A percentile compares a stretch with the other conserved stretches of the same genome.
Conservation (phyloP, 53 echinoderm and acorn worm species). For the Apostichopus leukothele region DNA sequence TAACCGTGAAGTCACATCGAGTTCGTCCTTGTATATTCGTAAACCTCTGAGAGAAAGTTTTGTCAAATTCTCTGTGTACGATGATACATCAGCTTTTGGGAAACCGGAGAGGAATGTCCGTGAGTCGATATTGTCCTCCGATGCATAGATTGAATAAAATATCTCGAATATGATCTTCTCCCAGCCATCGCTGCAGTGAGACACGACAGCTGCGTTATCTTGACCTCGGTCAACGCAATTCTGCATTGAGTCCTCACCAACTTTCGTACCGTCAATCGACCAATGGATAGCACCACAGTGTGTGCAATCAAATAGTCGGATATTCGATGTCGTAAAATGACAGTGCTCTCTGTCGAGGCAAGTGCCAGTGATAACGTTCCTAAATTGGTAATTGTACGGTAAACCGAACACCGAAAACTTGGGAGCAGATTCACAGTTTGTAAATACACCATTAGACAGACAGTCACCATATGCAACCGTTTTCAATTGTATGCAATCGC, state of each 20-base stretch:
- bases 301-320: not conserved
- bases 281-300: conserved; percentile 35
- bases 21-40: not conserved
- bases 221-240: not conserved
- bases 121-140: not conserved
- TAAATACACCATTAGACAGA: not conserved
- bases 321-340: conserved; percentile 13
- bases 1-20: not conserved
- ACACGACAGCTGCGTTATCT: not conserved
- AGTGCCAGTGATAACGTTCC: not conserved
- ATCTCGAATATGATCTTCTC: not conserved
- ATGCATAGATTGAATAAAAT: not conserved
- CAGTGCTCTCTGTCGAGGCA: conserved; percentile 30
- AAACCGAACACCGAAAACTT: not conserved
- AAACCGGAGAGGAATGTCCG: not conserved
- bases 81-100: not conserved
- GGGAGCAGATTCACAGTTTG: not conserved
- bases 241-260: conserved; percentile 1
- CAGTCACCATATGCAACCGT: not conserved
- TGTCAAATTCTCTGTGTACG: not conserved
- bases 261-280: not conserved
- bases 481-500: not conserved
- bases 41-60: not conserved
- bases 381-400: not conserved
- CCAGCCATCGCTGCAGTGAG: not conserved